Percentiles rank a stretch among this genome's conserved stretches.
phyloP scores from a whole-genome alignment of 2,113 vertebrate genomes.

The Corythoichthys haematopterus region DNA sequence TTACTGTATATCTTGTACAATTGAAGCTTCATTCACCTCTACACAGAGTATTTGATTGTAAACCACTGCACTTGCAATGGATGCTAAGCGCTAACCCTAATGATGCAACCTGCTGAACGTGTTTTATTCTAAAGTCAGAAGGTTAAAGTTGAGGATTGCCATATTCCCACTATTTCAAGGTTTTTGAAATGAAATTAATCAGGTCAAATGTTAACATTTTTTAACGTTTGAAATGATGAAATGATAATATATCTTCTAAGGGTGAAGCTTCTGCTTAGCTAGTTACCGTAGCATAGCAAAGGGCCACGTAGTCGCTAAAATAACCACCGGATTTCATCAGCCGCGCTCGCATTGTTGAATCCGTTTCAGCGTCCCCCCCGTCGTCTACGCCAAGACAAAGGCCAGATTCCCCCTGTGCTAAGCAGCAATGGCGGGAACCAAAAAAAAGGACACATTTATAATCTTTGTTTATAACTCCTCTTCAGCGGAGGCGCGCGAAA shows the following conservation, averaged over 20 bases:
- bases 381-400: slow-evolving; percentile 18
- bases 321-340: slow-evolving; percentile 1
- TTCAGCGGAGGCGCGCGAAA: slow-evolving; percentile 18
- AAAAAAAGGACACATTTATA: slow-evolving; percentile 33
- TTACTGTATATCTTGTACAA: too few species aligned
- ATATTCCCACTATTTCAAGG: not conserved
- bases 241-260: not conserved
- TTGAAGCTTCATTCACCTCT: too few species aligned
- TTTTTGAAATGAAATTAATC: too few species aligned
- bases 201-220: not conserved
- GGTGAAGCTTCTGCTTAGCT: not conserved
- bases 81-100: too few species aligned
- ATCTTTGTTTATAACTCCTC: slow-evolving; percentile 38
- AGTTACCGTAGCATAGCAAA: not conserved
- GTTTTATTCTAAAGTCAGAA: too few species aligned
- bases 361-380: not conserved
- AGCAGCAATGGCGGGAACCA: slow-evolving; percentile 9
- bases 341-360: slow-evolving; percentile 1
- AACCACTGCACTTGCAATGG: not conserved
- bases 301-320: not conserved
- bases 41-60: not conserved
- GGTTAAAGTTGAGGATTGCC: too few species aligned
- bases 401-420: slow-evolving; percentile 35
- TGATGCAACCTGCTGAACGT: not conserved
- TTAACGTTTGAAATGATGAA: not conserved